phyloP scores from a whole-genome alignment of 2,888 invertebrate genomes.

The Drosophila austrosaltans region DNA sequence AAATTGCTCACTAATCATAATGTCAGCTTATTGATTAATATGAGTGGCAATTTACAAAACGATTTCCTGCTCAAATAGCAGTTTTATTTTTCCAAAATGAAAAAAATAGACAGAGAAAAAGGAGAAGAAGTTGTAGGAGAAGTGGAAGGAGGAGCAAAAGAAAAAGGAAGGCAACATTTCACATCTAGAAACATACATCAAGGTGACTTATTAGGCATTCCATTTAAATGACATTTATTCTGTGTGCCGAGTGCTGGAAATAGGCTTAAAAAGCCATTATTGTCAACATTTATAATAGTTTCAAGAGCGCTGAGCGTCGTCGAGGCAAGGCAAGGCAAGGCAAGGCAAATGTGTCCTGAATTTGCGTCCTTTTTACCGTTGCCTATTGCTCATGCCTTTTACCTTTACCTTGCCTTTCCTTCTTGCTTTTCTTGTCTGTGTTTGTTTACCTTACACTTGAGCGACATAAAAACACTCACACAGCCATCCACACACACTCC shows the following conservation, averaged over 20 bases:
- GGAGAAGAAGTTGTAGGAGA: background rate
- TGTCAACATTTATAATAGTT: constrained; percentile 79
- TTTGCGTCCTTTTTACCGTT: constrained; percentile 29
- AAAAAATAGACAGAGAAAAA: background rate
- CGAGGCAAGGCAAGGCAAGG: constrained; percentile 33
- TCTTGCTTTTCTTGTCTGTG: constrained; percentile 48
- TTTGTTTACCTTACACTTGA: constrained; percentile 76
- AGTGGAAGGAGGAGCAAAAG: background rate
- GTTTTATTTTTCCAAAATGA: background rate
- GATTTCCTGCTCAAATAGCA: constrained; percentile 39
- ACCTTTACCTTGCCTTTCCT: constrained; percentile 1
- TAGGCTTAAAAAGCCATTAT: constrained; percentile 79
- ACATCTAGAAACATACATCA: constrained; percentile 26
- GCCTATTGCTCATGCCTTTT: constrained; percentile 17
- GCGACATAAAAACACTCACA: constrained; percentile 64
- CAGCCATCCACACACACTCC: constrained; percentile 36
- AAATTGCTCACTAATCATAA: constrained; percentile 38
- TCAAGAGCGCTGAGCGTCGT: constrained; percentile 42
- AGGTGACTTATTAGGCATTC: constrained; percentile 66
- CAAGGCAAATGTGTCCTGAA: constrained; percentile 49
- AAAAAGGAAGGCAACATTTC: background rate
- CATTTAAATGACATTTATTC: constrained; percentile 77
- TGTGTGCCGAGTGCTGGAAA: constrained; percentile 52
- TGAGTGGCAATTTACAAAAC: constrained; percentile 31
- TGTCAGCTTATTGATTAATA: constrained; percentile 23